A percentile compares a stretch with the other conserved stretches of the same genome.
These are phyloP conservation scores for Falcunculus frontatus DNA, from an alignment of 2,113 vertebrate species.

Conservation along the genomic window DNA sequence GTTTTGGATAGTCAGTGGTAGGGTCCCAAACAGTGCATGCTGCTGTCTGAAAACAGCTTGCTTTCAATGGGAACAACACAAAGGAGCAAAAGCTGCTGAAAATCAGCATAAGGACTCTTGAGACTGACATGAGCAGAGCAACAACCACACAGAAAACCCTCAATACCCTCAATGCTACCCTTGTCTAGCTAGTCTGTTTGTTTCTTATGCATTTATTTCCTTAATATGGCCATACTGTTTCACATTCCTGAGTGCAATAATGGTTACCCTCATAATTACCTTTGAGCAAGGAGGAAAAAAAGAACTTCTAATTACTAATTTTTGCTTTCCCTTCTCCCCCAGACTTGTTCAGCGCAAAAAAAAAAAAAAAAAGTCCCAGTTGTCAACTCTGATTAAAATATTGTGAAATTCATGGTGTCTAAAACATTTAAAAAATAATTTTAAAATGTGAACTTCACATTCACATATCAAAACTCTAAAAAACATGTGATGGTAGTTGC, in stretches of 20 bases:
- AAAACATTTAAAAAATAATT: background rate
- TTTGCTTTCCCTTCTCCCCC: background rate
- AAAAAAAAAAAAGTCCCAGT: background rate
- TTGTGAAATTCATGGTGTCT: background rate
- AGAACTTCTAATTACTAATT: background rate
- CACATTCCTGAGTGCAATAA: background rate
- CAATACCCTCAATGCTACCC: background rate
- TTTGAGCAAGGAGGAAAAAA: background rate
- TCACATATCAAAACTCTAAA: background rate
- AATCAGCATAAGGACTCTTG: background rate
- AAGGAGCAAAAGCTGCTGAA: background rate
- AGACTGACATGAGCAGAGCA: background rate
- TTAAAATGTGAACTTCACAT: background rate
- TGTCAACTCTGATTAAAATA: background rate
- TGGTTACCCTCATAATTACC: background rate
- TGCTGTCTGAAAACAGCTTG: background rate
- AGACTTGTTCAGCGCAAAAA: background rate
- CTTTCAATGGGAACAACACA: background rate
- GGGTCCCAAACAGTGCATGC: background rate
- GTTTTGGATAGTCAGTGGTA: background rate
- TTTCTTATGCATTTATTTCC: background rate
- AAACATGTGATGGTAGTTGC: background rate
- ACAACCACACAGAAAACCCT: background rate
- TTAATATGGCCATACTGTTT: background rate
- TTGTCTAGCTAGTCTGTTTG: background rate